Evolutionary conservation across 2,888 invertebrate genomes (phyloP).

Genomic region (Ornithoptera alexandrae): DNA sequence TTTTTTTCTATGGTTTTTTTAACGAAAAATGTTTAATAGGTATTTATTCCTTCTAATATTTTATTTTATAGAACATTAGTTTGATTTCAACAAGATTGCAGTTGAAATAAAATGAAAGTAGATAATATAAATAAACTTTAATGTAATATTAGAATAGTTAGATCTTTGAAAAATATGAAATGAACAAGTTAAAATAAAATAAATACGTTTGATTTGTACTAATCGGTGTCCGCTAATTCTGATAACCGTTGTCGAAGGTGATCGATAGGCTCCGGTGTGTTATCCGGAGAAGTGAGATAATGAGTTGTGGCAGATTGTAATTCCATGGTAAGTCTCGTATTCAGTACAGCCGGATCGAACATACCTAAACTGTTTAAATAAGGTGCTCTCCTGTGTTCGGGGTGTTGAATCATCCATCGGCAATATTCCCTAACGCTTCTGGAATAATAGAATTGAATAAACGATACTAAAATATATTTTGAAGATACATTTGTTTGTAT

Average conservation of each 20-base stretch:
- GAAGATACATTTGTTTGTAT: background rate
- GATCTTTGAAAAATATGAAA: background rate
- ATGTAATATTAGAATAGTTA: too few species aligned
- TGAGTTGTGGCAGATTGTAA: slow-evolving; percentile 39
- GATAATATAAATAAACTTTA: too few species aligned
- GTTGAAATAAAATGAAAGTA: too few species aligned
- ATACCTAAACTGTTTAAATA: slow-evolving; percentile 78
- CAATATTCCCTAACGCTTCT: slow-evolving; percentile 81
- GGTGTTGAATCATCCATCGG: slow-evolving; percentile 78
- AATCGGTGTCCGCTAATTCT: slow-evolving; percentile 49
- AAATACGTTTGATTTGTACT: slow-evolving; percentile 4
- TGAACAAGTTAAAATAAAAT: background rate
- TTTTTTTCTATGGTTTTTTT: too few species aligned
- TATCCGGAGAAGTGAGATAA: slow-evolving; percentile 37
- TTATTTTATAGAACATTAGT: too few species aligned
- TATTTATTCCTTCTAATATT: too few species aligned
- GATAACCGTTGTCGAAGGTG: slow-evolving; percentile 59
- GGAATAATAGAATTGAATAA: slow-evolving; percentile 30
- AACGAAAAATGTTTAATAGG: too few species aligned
- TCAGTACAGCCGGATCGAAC: slow-evolving; percentile 66
- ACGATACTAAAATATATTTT: background rate
- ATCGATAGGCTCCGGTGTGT: slow-evolving; percentile 54
- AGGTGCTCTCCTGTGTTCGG: slow-evolving; percentile 74
- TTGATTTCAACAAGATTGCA: too few species aligned
- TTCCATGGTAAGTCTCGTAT: slow-evolving; percentile 61